These are phyloP conservation scores for Erinaceus europaeus DNA, from an alignment of 2,113 vertebrate species.

Conservation along the genomic window DNA sequence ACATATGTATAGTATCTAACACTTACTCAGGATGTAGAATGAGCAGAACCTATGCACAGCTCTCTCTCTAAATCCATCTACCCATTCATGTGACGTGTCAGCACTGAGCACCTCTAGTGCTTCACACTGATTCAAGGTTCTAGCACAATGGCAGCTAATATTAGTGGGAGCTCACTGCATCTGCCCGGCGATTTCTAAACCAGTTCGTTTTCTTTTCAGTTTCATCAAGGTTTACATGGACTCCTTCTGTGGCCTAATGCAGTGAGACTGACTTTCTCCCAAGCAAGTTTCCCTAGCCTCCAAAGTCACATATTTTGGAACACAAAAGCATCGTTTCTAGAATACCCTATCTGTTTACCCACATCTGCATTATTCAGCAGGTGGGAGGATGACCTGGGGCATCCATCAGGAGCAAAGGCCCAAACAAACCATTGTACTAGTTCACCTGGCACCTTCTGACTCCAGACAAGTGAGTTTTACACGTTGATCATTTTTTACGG, in stretches of 20 bases:
- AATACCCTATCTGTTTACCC: background rate
- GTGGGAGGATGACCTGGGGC: background rate
- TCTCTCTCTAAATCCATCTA: background rate
- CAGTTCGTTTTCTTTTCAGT: background rate
- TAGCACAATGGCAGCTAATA: background rate
- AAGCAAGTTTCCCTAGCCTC: background rate
- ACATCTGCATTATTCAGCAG: background rate
- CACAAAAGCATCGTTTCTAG: no score
- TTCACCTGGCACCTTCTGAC: background rate
- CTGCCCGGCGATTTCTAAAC: background rate
- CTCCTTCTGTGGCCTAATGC: background rate
- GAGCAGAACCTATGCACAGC: background rate
- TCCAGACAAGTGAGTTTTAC: no score
- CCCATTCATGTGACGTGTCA: background rate
- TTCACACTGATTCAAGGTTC: no score
- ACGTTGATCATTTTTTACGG: background rate
- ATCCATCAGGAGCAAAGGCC: no score
- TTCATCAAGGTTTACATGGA: background rate
- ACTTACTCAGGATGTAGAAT: background rate
- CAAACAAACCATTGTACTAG: no score
- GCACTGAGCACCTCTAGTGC: background rate
- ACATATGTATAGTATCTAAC: slow-evolving; percentile 4
- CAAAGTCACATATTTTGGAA: background rate
- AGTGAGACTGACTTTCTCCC: background rate
- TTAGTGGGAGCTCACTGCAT: background rate